Evolutionary conservation across 2,888 invertebrate genomes (phyloP), one percentile per base, ranked within the genome.

Genomic region (Sinohyriopsis cumingii): DNA sequence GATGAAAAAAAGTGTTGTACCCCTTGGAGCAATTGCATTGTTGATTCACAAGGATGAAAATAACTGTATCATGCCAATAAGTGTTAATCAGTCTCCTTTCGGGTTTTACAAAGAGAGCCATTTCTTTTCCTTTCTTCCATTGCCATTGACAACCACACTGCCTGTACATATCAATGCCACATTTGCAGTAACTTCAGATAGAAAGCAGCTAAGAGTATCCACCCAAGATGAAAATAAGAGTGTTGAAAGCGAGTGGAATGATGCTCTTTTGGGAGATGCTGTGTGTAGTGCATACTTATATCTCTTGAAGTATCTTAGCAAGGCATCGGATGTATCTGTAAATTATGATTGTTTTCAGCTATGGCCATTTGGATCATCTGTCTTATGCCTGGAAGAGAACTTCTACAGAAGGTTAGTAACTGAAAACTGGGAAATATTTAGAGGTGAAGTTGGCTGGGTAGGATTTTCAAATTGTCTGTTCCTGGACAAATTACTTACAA

Each of bases 151-250:
- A 33, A 79, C 77, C 24, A 73, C 74, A 5, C 77, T 88, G 20
- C 84, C 86, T 15, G 77, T 86, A 20, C 86, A 86, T 65, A 68
- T 88, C 24, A 88, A 87, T 67, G 87, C 81, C 1, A 76, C 83
- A 9, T 88, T 88, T 77, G 79, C 85, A 15, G 74, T 87, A 15
- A 80, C 80, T 9, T 79, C 84, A n/a, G 81, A 84, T 55, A 69
- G 88, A 45, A 68, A 82, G 12, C 77, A 81, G 54, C 77, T 88
- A 20, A 64, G 67, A 15, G 76, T 72, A 33, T 67, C 64, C 55
- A 81, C 82, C 15, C 75, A 74, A 25, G 86, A 87, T 69, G 86
- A 86, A 74, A 84, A 80, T 66, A 54, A 15, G 20, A 24, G 25
- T n/a, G 59, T 70, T 65, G 70, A 68, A 59, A 57, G 56, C 25